Evolutionary conservation across 2,113 vertebrate genomes (phyloP).

Genomic region (Chascanopsetta lugubris): DNA sequence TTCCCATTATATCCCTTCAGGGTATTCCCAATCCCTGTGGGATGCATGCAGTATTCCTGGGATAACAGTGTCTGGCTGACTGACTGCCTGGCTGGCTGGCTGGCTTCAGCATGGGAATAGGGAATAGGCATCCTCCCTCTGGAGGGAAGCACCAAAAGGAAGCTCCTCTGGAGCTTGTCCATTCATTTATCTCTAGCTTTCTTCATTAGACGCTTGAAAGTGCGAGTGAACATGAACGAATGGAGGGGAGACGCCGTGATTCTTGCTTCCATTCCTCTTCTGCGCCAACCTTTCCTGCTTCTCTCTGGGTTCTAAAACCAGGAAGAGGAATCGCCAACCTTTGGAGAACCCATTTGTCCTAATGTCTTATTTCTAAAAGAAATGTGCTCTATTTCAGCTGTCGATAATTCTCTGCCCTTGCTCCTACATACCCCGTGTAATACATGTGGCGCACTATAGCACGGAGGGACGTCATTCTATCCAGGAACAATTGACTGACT

Average conservation of each 20-base stretch:
- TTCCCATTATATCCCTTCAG: slow-evolving; percentile 71
- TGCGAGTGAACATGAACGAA: slow-evolving; percentile 30
- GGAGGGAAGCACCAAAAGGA: slow-evolving; percentile 33
- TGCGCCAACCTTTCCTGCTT: slow-evolving; percentile 1
- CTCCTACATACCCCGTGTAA: slow-evolving; percentile 2
- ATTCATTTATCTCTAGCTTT: slow-evolving; percentile 43
- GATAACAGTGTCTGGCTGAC: slow-evolving; percentile 59
- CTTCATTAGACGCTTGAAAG: slow-evolving; percentile 38
- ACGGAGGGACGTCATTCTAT: slow-evolving; percentile 11
- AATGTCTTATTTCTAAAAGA: slow-evolving; percentile 27
- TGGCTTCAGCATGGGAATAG: slow-evolving; percentile 59
- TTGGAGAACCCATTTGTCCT: slow-evolving; percentile 26
- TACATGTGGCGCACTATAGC: slow-evolving; percentile 7
- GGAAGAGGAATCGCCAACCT: slow-evolving; percentile 16
- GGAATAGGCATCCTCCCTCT: slow-evolving; percentile 34
- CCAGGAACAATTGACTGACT: background rate
- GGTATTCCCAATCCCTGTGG: slow-evolving; percentile 64
- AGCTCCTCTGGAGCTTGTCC: slow-evolving; percentile 26
- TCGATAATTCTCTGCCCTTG: slow-evolving; percentile 13
- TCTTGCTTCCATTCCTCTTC: slow-evolving; percentile 8
- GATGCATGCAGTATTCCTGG: slow-evolving; percentile 55
- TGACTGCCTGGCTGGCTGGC: slow-evolving; percentile 41
- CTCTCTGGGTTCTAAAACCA: slow-evolving; percentile 29
- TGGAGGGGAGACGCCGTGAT: background rate
- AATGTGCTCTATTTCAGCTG: slow-evolving; percentile 6